Evolutionary conservation across 2,113 vertebrate species (phyloP), one percentile per base, ranked within the genome.

Genomic region (Chloroceryle aenea): DNA sequence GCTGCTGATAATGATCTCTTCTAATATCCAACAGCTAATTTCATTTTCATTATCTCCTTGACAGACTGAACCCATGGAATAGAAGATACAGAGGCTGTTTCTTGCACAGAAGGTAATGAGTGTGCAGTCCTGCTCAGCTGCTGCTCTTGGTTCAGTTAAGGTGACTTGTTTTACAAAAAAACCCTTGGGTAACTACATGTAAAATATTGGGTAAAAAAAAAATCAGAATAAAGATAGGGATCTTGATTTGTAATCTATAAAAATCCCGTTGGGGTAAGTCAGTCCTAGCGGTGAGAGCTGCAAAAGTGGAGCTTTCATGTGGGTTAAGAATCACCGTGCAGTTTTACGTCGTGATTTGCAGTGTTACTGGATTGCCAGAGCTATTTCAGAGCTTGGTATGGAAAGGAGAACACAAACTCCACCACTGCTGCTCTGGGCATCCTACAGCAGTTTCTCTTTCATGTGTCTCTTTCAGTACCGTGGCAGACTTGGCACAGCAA

Each of bases 41-140:
- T 68, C 4, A 50, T 77, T 89, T 30, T 48, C 34, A 45, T 89
- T 94, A 10, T 74, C 97, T 95, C 58, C 83, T 96, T 91, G 26
- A 58, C 97, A 98, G 98, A 97, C 98, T 12, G 97, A 98, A 74
- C 97, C 97, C 47, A 90, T 97, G 97, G 97, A 98, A 50, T 98
- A 98, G 96, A 97, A 87, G 96, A 94, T 38, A 36, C 40, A 56
- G 26, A 69, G 94, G 96, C 59, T 64, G 30, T 88, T 83, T 90
- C 84, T 89, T 87, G 88, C 93, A 91, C 74, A n/a, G 64, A 61
- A 98, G 98, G 98, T 98, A 97, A 97, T 93, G 50, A 47, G 19
- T 4, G 7, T 25, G 6, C 48, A 62, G 30, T 45, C 27, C 48
- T 85, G 77, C 52, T 71, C 8, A 11, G 32, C 50, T 87, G 34